Base-by-base conservation (phyloP, 2,113 vertebrate genomes). In the Aramus guarauna region DNA sequence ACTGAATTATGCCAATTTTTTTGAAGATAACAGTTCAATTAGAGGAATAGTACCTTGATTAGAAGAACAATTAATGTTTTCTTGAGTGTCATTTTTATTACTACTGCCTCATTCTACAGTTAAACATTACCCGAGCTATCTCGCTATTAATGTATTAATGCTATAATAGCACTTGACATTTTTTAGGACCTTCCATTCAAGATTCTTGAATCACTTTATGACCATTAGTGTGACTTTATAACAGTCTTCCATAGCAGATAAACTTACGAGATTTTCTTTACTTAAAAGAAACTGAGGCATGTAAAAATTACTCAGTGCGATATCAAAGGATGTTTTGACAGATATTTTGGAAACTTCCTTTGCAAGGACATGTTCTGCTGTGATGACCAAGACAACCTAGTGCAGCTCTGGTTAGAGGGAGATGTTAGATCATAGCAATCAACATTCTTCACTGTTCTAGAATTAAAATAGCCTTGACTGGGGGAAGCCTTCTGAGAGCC, bases 151-250 rank as follows among this genome's bases (percentile, higher is more conserved):
- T 73, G 5, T 58, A 88, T 85, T 88, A 91, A 80, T 76, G 26
- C 60, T 80, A 29, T 22, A 81, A 72, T n/a, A 55, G 11, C 32
- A 67, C 55, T 71, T 90, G 15, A 8, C 11, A 43, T 32, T 58
- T 88, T 81, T 69, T 76, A 94, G 39, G 21, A 72, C 37, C 53
- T 87, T 85, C 32, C 16, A 63, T n/a, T 81, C 48, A 62, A 76
- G 86, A 81, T 66, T 88, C 81, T 66, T 89, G 8, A 90, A 97
- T 95, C 87, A 71, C 32, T 95, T 97, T 95, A 89, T 82, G 74
- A 76, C 66, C 85, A 21, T 79, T 94, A 67, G 43, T 43, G 32
- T 78, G 55, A 68, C 30, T 50, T 60, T 56, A 13, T 81, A 78
- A 83, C 47, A 72, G 20, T 11, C 67, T 94, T 92, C 66, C 10